Evolutionary conservation across 1,140 invertebrate genomes (phyloP), one percentile per base, ranked within the genome.

Genomic region (Helicoverpa armigera): DNA sequence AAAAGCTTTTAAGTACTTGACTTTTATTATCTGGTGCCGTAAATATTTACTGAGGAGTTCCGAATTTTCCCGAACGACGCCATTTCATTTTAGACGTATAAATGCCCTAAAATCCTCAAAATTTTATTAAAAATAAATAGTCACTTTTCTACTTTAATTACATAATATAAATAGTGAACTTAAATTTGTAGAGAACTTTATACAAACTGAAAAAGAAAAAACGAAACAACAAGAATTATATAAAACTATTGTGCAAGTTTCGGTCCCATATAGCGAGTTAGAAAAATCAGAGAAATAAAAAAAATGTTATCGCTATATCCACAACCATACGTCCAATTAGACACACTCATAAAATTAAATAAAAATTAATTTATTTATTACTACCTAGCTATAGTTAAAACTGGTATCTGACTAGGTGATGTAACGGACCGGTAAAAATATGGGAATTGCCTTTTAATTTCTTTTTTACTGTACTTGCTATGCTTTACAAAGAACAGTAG

Each of bases 401-500:
- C 89, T 93, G 92, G 81, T 85, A 79, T 90, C 84, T 94, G 93
- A 94, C 92, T 94, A 92, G 92, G 90, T 92, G 90, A 85, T 90
- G 90, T 83, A 87, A 86, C 83, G 86, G 86, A 85, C 87, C 81
- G 80, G 80, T 79, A 72, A 83, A 83, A 83, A 51, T 73, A 70
- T 87, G 75, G 75, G 16, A 82, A 78, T 73, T 82, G 51, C 48
- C 31, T 78, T 79, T 80, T 74, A 67, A 31, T 67, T 16, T 80
- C 5, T 18, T 69, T 79, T 61, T 67, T 14, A 43, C 58, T 69
- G 54, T 61, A 73, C 80, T 72, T 82, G 61, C 70, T 76, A 81
- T 83, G 81, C 80, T 53, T 76, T 63, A 14, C 29, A 60, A 11
- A 23, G 10, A 60, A 60, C 10, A 31, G 23, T n/a, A 16, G 35